Percentiles rank a stretch among this genome's conserved stretches.
Evolutionary conservation across 2,113 vertebrate species (phyloP).

Genomic region (Arizona elegans): DNA sequence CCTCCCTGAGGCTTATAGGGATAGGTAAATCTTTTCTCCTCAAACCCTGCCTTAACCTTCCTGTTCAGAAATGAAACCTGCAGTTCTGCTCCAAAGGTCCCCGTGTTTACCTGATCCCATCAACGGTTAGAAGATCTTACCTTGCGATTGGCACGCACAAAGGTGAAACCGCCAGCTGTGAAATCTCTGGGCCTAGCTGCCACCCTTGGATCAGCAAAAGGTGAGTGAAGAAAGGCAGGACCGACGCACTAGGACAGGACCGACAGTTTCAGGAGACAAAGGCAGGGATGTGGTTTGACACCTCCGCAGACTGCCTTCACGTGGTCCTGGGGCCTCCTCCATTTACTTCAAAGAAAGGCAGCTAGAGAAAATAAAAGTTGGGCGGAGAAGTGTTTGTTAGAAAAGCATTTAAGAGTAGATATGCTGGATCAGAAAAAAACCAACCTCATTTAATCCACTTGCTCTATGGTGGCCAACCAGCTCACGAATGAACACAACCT

Average conservation of each 20-base stretch:
- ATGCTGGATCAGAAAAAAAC: neutral
- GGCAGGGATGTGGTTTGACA: slow-evolving; percentile 28
- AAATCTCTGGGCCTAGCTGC: neutral
- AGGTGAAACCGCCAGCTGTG: neutral
- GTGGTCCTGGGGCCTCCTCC: neutral
- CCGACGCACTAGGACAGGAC: too few species aligned
- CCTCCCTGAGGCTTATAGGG: neutral
- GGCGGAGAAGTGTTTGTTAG: neutral
- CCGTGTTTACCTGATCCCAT: fast-evolving
- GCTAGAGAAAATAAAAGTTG: neutral
- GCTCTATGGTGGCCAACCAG: neutral
- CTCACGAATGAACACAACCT: neutral
- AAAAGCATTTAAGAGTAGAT: neutral
- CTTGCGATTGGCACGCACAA: neutral
- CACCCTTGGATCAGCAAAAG: neutral
- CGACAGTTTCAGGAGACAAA: neutral
- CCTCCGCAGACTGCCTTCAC: neutral
- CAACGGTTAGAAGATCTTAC: neutral
- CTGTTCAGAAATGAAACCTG: neutral
- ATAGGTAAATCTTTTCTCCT: neutral
- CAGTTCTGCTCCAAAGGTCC: neutral
- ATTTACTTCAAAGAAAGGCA: neutral
- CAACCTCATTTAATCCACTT: neutral
- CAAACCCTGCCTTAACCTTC: too few species aligned
- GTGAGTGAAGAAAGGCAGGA: neutral